Conservation (phyloP, 2,888 invertebrate species). For the Mermis nigrescens region DNA sequence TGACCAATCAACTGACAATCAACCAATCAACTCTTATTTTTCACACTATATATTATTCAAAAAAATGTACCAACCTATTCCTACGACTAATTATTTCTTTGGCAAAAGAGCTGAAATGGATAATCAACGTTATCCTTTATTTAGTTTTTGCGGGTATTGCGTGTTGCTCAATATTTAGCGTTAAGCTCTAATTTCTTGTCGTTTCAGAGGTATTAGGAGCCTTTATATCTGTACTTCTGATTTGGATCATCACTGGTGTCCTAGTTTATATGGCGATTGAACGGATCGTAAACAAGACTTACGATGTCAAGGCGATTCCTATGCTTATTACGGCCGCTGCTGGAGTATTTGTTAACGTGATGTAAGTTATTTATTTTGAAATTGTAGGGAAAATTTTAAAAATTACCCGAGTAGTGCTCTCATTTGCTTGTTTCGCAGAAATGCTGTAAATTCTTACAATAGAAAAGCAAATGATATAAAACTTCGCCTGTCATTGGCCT, state of each 20-base stretch:
- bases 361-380: conserved; percentile 62
- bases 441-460: too few relatives aligned
- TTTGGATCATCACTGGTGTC: conserved; percentile 92
- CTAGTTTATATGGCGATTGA: conserved; percentile 77
- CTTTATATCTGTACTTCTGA: conserved; percentile 75
- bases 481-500: too few relatives aligned
- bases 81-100: conserved; percentile 3
- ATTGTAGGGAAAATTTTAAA: too few relatives aligned
- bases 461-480: too few relatives aligned
- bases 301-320: conserved; percentile 61
- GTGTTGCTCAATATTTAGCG: too few relatives aligned
- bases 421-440: too few relatives aligned
- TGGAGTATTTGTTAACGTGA: conserved; percentile 75
- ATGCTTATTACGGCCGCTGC: conserved; percentile 72
- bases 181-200: too few relatives aligned
- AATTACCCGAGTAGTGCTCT: too few relatives aligned
- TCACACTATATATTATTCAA: too few relatives aligned
- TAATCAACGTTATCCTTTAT: neutral
- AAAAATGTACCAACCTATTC: too few relatives aligned
- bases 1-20: too few relatives aligned
- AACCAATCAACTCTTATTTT: too few relatives aligned
- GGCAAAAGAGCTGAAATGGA: neutral
- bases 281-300: conserved; percentile 57
- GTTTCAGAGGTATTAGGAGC: conserved; percentile 71
- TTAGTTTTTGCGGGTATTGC: neutral